Evolutionary conservation across 2,797 vertebrate genomes (phyloP).

Genomic region (Bovichtus variegatus): DNA sequence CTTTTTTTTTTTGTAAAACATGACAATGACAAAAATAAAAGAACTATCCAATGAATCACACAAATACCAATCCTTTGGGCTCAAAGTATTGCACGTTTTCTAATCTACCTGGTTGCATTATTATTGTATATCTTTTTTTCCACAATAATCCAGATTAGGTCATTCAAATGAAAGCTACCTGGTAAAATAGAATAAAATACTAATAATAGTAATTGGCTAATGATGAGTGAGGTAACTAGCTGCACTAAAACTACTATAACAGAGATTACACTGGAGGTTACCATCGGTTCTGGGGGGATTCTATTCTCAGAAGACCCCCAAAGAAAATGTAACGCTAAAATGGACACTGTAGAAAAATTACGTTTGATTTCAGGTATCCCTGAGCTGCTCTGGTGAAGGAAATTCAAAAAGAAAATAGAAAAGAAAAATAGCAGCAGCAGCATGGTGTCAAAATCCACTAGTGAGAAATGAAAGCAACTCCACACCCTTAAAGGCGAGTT

Average conservation of each 20-base stretch:
- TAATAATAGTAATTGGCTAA: not conserved
- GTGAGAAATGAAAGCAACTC: constrained; percentile 15
- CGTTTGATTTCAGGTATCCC: not conserved
- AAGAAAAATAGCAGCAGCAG: not conserved
- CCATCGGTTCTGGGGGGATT: not conserved
- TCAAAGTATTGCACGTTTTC: not conserved
- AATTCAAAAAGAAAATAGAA: constrained; percentile 8
- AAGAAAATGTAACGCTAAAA: not conserved
- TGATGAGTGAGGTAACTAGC: not conserved
- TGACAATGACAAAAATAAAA: constrained; percentile 6
- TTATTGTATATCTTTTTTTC: not conserved
- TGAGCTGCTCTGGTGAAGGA: not conserved
- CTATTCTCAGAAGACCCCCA: not conserved
- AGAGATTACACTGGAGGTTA: not conserved
- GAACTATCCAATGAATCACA: not conserved
- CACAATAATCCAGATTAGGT: not conserved
- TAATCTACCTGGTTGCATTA: not conserved
- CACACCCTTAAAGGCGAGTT: constrained; percentile 4
- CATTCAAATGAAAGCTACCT: not conserved
- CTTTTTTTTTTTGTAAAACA: constrained; percentile 31
- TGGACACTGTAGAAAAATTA: constrained; percentile 1
- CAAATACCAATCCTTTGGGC: not conserved
- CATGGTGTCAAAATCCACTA: constrained; percentile 1
- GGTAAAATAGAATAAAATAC: not conserved
- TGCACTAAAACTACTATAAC: not conserved